Conservation (phyloP, 2,888 invertebrate species). For the Sphecodes monilicornis region DNA sequence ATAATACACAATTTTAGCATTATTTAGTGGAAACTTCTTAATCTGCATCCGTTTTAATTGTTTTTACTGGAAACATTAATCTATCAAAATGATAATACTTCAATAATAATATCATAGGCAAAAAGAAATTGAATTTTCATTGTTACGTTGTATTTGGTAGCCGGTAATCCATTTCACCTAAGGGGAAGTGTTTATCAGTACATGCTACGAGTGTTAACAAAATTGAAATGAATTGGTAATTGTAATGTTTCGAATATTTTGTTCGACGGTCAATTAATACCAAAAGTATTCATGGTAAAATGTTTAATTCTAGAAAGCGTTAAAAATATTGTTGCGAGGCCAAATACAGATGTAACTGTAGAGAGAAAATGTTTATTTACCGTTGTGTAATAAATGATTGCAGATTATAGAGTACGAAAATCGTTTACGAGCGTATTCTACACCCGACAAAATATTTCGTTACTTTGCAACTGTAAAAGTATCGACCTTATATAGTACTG, state of each 20-base stretch:
- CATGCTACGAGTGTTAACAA: no score
- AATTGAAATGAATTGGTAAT: no score
- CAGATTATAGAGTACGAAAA: slow-evolving; percentile 99
- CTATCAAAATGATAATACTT: neutral
- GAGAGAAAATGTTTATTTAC: slow-evolving; percentile 53
- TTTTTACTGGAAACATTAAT: neutral
- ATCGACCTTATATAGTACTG: slow-evolving; percentile 87
- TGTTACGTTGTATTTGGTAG: no score
- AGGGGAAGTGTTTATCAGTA: neutral
- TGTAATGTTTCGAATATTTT: no score
- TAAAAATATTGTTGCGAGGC: neutral
- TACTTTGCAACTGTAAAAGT: slow-evolving; percentile 98
- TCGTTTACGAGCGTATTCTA: slow-evolving; percentile 97
- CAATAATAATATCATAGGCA: neutral
- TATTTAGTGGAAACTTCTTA: neutral
- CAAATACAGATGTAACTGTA: neutral
- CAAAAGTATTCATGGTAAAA: neutral
- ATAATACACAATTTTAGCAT: neutral
- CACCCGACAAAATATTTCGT: slow-evolving; percentile 99
- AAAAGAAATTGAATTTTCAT: neutral
- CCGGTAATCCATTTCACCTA: neutral
- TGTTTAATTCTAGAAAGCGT: neutral
- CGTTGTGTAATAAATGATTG: slow-evolving; percentile 75
- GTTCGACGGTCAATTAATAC: neutral
- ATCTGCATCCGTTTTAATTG: neutral